Base-by-base conservation (phyloP, 2,797 vertebrate genomes). In the Toxotes lorentzi region DNA sequence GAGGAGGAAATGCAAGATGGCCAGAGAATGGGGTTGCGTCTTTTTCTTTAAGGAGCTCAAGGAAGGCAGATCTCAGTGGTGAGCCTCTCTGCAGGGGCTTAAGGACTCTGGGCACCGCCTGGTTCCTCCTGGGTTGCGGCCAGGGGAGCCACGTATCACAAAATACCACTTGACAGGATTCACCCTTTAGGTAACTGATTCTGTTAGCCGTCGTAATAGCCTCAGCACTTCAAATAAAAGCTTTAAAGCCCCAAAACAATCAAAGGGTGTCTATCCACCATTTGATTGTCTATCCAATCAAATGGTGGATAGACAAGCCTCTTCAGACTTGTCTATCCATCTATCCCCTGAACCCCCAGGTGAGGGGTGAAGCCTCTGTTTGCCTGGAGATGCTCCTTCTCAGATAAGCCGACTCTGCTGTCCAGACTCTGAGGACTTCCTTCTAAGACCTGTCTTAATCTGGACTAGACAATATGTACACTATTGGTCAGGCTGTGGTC, bases 371-470 rank as follows among this genome's bases (percentile, higher is more conserved):
- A 32, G 62, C 7, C 51, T 59, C 66, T 47, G 57, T 59, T 62
- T 43, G 27, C 67, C 30, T 13, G 24, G n/a, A 51, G 34, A 79
- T 27, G n/a, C 60, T 76, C 59, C 72, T 48, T 32, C 43, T 40
- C 57, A 35, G 60, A 69, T 92, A 89, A 91, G 91, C 89, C 86
- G 35, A 4, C 85, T 89, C 87, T 79, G 43, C 85, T 32, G 24
- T 73, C 53, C 40, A 19, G 80, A 88, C 73, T 85, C 70, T 61
- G 48, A 54, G 30, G 66, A 70, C 78, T 65, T 78, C 76, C 79
- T 70, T 48, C 73, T 61, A 84, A 87, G 54, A 84, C 76, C 85
- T 70, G 76, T 82, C n/a, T 4, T 13, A 13, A 2, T 30, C 27
- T 30, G 27, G 27, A 30, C 27, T 30, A 30, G 27, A 30, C 27